Conservation (phyloP, 2,113 vertebrate species). For the Prionailurus viverrinus region DNA sequence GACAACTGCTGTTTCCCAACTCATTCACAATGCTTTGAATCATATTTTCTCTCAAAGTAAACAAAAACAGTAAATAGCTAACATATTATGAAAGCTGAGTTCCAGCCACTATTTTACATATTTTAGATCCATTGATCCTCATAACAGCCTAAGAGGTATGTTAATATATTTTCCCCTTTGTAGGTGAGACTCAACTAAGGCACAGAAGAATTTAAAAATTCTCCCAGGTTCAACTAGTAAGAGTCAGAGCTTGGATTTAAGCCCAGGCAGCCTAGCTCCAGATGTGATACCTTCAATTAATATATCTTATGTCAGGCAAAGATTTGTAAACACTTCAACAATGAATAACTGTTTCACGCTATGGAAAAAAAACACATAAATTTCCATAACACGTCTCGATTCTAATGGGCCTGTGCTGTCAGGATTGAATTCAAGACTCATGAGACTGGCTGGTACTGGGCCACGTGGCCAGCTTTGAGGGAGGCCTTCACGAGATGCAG, state of each 20-base stretch:
- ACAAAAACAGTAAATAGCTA: not conserved
- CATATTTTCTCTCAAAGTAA: not conserved
- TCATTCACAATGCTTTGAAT: not conserved
- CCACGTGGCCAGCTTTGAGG: not conserved
- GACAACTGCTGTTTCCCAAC: accelerated
- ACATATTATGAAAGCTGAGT: accelerated
- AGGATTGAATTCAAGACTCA: not conserved
- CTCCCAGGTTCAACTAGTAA: not conserved
- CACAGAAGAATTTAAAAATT: not conserved
- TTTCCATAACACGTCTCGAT: not conserved
- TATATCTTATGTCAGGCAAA: not conserved
- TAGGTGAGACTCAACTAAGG: not conserved
- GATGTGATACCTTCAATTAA: not conserved
- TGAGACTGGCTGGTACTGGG: no score
- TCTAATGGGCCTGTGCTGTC: accelerated
- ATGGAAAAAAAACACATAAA: not conserved
- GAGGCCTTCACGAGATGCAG: accelerated
- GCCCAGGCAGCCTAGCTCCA: not conserved
- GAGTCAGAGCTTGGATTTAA: not conserved
- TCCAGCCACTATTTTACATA: not conserved
- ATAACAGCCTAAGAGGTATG: not conserved
- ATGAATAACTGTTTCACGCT: not conserved
- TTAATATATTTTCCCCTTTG: not conserved
- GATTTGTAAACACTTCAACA: not conserved
- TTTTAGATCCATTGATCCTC: not conserved